Base-by-base conservation (phyloP, 2,888 invertebrate genomes). In the Homarus gammarus region DNA sequence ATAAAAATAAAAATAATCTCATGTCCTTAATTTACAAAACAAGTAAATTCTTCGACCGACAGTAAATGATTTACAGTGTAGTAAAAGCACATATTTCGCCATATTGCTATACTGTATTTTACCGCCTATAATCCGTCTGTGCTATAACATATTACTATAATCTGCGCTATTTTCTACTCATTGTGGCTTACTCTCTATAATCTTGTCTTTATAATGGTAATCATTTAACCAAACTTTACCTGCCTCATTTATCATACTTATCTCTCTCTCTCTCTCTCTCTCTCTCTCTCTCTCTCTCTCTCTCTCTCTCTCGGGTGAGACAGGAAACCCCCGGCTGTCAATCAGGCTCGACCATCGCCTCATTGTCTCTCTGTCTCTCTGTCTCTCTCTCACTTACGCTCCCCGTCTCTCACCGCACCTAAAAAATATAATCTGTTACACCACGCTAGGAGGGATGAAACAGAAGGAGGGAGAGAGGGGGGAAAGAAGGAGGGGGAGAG, bases 311-410 rank as follows among this genome's bases (percentile, higher is more conserved):
- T 5, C 72, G n/a, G n/a, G n/a, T n/a, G n/a, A n/a, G n/a, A n/a
- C n/a, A n/a, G n/a, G n/a, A n/a, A n/a, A 2, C 33, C 15, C 33
- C 1, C 72, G 6, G 36, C 12, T 15, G 15, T 33, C 72, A 10
- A 2, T 0, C 33, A 2, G 1, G 6, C 72, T 36, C 2, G 10
- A 33, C 15, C 72, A 10, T 33, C 27, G 2, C 6, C 72, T 33
- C 72, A 2, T 27, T 68, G 12, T n/a, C 68, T n/a, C 68, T 68
- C 68, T 61, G 8, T 33, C 73, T 73, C 44, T 44, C 27, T 49
- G 38, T 75, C 75, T 75, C 44, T 40, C 44, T 77, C 77, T 40
- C 44, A 40, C 77, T 56, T 56, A 18, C 78, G 6, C 51, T 56
- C 56, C 18, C 51, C 27, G 18, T 10, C 51, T 78, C 8, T 49